Percentiles rank a stretch among this genome's conserved stretches.
Evolutionary conservation across 2,888 invertebrate species (phyloP).

Genomic region (Norana najaformis): DNA sequence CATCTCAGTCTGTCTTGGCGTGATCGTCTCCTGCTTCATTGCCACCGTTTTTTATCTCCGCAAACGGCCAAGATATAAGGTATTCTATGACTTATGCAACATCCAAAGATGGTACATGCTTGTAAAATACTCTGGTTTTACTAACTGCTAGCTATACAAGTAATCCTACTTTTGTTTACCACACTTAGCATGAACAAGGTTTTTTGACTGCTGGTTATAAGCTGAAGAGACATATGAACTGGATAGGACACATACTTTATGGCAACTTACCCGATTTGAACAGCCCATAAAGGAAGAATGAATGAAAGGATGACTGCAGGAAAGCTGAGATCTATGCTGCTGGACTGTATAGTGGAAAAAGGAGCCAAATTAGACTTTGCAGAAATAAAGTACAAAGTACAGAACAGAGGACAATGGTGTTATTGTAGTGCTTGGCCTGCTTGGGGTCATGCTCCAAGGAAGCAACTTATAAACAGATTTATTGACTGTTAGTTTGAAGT

Average conservation of each 20-base stretch:
- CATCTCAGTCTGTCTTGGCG: background rate
- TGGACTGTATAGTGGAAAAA: background rate
- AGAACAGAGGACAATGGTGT: background rate
- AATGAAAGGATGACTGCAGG: background rate
- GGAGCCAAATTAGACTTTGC: background rate
- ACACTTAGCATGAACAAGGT: background rate
- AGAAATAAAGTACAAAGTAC: background rate
- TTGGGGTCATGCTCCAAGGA: background rate
- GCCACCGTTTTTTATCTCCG: background rate
- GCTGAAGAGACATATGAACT: background rate
- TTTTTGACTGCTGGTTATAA: background rate
- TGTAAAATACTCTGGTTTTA: too few species aligned
- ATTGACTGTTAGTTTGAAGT: background rate
- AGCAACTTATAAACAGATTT: background rate
- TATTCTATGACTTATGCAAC: background rate
- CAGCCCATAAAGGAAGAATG: background rate
- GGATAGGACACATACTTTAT: background rate
- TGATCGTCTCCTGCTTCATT: background rate
- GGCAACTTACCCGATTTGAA: background rate
- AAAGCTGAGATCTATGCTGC: background rate
- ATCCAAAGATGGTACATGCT: background rate
- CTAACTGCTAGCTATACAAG: too few species aligned
- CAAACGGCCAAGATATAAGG: background rate
- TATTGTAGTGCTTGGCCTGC: background rate
- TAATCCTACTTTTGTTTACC: too few species aligned